Conservation (phyloP, 2,888 invertebrate species). For the Lissocephala sabroskyi region DNA sequence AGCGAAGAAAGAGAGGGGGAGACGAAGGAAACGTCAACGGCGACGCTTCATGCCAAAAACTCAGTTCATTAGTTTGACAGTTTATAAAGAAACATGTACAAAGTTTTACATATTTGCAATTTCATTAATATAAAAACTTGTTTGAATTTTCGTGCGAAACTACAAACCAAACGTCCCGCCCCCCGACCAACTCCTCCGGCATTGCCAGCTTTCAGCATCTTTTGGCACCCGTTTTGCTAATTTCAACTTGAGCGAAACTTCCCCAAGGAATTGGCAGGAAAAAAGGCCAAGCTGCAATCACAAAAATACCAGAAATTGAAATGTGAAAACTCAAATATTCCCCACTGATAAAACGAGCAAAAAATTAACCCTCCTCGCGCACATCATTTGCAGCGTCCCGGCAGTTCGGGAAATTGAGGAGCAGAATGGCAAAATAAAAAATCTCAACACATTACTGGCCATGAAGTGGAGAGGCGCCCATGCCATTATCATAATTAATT, state of each 20-base stretch:
- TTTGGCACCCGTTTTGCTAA: slow-evolving; percentile 50
- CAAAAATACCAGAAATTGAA: slow-evolving; percentile 56
- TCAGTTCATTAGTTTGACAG: slow-evolving; percentile 63
- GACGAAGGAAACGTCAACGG: slow-evolving; percentile 5
- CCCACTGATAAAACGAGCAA: slow-evolving; percentile 35
- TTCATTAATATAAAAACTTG: slow-evolving; percentile 63
- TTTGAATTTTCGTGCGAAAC: slow-evolving; percentile 23
- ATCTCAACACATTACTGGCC: too few relatives aligned
- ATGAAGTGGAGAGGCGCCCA: slow-evolving; percentile 19
- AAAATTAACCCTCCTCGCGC: slow-evolving; percentile 33
- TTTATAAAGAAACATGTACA: slow-evolving; percentile 60
- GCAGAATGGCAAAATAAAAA: slow-evolving; percentile 33
- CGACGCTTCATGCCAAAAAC: slow-evolving; percentile 41
- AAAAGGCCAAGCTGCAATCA: slow-evolving; percentile 35
- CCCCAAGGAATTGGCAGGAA: not conserved
- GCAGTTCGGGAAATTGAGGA: slow-evolving; percentile 26
- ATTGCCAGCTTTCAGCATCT: slow-evolving; percentile 9
- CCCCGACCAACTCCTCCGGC: slow-evolving; percentile 3
- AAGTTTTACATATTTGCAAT: slow-evolving; percentile 63
- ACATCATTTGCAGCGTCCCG: slow-evolving; percentile 58
- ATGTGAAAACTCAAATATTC: slow-evolving; percentile 60
- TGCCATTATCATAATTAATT: slow-evolving; percentile 62
- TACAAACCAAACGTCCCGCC: not conserved
- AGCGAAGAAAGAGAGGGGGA: slow-evolving; percentile 12
- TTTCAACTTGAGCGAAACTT: slow-evolving; percentile 45